Evolutionary conservation across 2,888 invertebrate species (phyloP), one percentile per base, ranked within the genome.

Genomic region (Julus scanicus): DNA sequence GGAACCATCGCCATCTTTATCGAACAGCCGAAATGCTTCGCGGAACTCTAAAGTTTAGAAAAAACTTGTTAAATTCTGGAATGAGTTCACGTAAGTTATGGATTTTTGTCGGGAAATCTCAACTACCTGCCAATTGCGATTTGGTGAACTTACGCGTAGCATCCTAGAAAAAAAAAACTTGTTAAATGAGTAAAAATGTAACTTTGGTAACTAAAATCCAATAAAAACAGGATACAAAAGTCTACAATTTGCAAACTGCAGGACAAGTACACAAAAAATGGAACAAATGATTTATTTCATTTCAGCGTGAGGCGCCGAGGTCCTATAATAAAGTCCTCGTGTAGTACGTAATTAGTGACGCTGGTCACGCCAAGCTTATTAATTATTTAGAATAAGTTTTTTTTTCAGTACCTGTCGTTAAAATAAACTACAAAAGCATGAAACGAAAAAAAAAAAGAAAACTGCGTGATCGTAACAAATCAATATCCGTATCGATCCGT

Each of bases 1-100:
- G 89, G 95, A 96, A 1, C 97, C 97, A 90, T 97, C 97, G 8
- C 96, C 96, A 91, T 97, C 97, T 92, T 96, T 96, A 93, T 97
- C 97, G 92, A 97, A 97, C 13, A 97, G 94, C 86, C 96, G 95
- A 92, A 97, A 97, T 1, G 97, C 96, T 92, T 97, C 96, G 49
- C 48, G 89, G 48, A 89, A 89, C 63, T 89, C 89, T 89, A 48
- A 40, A 86, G 53, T 53, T 88, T 85, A 49, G 49, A 5, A 29
- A 6, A 2, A 37, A 37, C 13, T 11, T 29, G 71, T 80, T 9
- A 37, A 9, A 80, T 80, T 37, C 37, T 37, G 13, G 80, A 11
- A 13, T 1, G 80, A 37, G 13, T 37, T 37, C 37, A 3, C 37
- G 2, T 1, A 29, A 9, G 4, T 2, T 2, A 11, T n/a, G n/a